A percentile compares a stretch with the other conserved stretches of the same genome.
phyloP scores from a whole-genome alignment of 2,888 invertebrate species.

The Tinea semifulvella region DNA sequence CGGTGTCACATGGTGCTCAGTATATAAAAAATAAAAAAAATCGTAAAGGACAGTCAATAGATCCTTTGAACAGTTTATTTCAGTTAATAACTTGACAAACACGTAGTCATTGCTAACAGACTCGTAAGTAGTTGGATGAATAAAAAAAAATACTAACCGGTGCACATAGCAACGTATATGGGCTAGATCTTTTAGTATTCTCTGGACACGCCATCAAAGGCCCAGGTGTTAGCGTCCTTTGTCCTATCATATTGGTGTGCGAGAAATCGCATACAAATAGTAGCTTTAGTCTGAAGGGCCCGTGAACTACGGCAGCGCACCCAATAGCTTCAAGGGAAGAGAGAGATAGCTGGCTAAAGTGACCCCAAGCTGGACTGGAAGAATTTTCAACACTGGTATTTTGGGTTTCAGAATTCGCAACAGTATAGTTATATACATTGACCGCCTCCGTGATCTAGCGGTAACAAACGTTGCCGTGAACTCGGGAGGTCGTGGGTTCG shows the following conservation, averaged over 20 bases:
- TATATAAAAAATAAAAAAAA: too few species aligned
- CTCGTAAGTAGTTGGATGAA: background rate
- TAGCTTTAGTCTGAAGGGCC: slow-evolving; percentile 30
- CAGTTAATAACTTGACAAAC: too few species aligned
- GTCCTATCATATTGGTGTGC: slow-evolving; percentile 58
- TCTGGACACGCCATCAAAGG: slow-evolving; percentile 34
- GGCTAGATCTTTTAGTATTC: slow-evolving; percentile 31
- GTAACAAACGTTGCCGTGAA: too few species aligned
- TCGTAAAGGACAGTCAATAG: too few species aligned
- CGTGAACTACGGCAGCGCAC: slow-evolving; percentile 48
- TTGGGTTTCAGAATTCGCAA: too few species aligned
- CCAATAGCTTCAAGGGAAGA: slow-evolving; percentile 51
- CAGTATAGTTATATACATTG: too few species aligned
- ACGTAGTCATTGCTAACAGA: too few species aligned
- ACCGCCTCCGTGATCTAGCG: too few species aligned
- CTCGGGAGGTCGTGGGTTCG: too few species aligned
- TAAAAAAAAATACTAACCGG: slow-evolving; percentile 30
- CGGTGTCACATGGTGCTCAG: too few species aligned
- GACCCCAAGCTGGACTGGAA: slow-evolving; percentile 47
- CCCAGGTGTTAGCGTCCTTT: slow-evolving; percentile 40
- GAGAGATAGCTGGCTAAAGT: slow-evolving; percentile 54
- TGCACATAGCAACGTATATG: slow-evolving; percentile 41
- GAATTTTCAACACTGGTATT: too few species aligned
- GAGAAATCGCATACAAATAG: slow-evolving; percentile 57
- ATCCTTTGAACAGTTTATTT: too few species aligned